These are phyloP conservation scores for Neelides sp. DNA, from an alignment of 1,140 invertebrate genomes.

Conservation along the genomic window DNA sequence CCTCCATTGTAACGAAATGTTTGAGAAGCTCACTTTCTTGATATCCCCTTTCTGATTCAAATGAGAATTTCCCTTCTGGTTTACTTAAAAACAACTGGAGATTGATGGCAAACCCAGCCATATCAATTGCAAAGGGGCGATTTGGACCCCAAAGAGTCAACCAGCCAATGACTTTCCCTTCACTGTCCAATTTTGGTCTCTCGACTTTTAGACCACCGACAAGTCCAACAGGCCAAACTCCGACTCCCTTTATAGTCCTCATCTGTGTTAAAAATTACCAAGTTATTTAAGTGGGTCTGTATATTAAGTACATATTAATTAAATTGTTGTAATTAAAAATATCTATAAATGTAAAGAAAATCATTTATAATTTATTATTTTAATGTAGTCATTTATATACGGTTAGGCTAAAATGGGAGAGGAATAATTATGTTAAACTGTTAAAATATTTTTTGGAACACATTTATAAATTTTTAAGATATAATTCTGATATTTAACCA, in stretches of 20 bases:
- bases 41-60: slow-evolving; percentile 68
- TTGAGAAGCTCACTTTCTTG: slow-evolving; percentile 83
- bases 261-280: too few relatives aligned
- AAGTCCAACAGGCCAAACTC: slow-evolving; percentile 94
- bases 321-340: too few relatives aligned
- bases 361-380: too few relatives aligned
- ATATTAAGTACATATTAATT: not conserved
- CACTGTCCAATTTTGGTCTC: slow-evolving; percentile 54
- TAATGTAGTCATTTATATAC: too few relatives aligned
- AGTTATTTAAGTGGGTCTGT: not conserved
- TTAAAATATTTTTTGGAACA: too few relatives aligned
- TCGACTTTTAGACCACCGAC: slow-evolving; percentile 75
- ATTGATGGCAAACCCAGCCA: slow-evolving; percentile 96
- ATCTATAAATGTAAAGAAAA: too few relatives aligned
- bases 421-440: too few relatives aligned
- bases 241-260: slow-evolving; percentile 67
- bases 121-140: slow-evolving; percentile 79
- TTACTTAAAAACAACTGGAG: slow-evolving; percentile 60
- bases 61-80: slow-evolving; percentile 67
- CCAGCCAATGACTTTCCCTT: slow-evolving; percentile 65
- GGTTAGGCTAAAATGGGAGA: too few relatives aligned
- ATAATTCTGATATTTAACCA: slow-evolving; percentile 6
- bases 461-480: too few relatives aligned
- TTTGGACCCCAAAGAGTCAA: slow-evolving; percentile 41
- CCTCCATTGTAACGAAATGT: slow-evolving; percentile 55